These are phyloP conservation scores for Ctenopoma kingsleyae DNA, from an alignment of 2,797 vertebrate species.

Conservation along the genomic window DNA sequence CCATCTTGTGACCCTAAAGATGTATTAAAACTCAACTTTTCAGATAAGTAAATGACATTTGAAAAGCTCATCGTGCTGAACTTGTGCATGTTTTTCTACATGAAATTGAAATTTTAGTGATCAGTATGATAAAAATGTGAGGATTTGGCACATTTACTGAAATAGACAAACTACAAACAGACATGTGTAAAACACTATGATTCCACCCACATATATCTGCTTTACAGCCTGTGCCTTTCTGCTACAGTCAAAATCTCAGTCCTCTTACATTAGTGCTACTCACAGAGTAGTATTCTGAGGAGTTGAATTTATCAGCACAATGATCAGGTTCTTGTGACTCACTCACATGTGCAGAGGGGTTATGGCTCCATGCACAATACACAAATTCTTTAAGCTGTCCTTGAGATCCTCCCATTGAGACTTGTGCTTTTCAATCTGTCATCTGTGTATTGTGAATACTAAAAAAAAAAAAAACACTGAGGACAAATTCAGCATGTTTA, in stretches of 20 bases:
- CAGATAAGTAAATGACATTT: conserved; percentile 41
- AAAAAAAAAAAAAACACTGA: conserved; percentile 14
- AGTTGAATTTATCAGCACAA: conserved; percentile 61
- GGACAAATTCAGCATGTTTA: conserved; percentile 42
- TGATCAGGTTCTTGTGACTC: conserved; percentile 16
- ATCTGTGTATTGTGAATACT: conserved; percentile 27
- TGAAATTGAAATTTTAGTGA: conserved; percentile 42
- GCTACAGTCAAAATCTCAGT: conserved; percentile 30
- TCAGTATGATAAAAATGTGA: conserved; percentile 25
- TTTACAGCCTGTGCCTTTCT: conserved; percentile 20
- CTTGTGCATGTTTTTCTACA: conserved; percentile 42
- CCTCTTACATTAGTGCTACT: conserved; percentile 15
- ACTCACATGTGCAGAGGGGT: conserved; percentile 39
- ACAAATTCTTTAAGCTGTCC: conserved; percentile 56
- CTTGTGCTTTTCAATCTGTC: conserved; percentile 44
- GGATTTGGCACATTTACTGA: conserved; percentile 31
- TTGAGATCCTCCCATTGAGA: conserved; percentile 53
- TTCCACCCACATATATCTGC: conserved; percentile 19
- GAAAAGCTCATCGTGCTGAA: conserved; percentile 42
- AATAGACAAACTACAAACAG: conserved; percentile 34
- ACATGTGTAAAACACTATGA: conserved; percentile 11
- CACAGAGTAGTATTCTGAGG: conserved; percentile 25
- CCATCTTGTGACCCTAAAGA: not conserved
- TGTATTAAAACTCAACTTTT: not conserved
- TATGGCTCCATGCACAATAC: conserved; percentile 41